Evolutionary conservation across 2,797 vertebrate species (phyloP).

Genomic region (Sebastolobus alascanus): DNA sequence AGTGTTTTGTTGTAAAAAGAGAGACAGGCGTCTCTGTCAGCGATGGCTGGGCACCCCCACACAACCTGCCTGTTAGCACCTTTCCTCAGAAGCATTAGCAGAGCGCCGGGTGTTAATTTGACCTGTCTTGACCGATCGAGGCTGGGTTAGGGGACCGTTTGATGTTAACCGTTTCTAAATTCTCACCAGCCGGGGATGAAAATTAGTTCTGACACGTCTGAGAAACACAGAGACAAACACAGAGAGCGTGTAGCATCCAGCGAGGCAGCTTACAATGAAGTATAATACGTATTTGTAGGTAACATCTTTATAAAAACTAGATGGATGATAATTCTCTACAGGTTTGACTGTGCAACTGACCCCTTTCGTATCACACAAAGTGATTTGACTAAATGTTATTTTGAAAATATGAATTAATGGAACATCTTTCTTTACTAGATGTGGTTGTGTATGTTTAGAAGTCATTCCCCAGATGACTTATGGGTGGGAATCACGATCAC

Average conservation of each 20-base stretch:
- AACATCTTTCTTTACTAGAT: background rate
- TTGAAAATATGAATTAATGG: background rate
- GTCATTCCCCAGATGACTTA: too few relatives aligned
- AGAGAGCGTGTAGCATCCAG: background rate
- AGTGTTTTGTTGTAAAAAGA: conserved; percentile 16
- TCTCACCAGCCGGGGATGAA: conserved; percentile 32
- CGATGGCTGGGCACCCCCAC: conserved; percentile 10
- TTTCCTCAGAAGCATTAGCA: conserved; percentile 49
- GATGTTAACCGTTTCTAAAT: conserved; percentile 58
- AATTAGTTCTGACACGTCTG: conserved; percentile 41
- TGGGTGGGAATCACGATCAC: too few relatives aligned
- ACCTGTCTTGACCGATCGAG: conserved; percentile 48
- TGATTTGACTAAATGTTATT: background rate
- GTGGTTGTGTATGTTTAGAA: background rate
- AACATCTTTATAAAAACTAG: too few relatives aligned
- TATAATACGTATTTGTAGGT: background rate
- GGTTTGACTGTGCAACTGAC: background rate
- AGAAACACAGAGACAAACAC: conserved; percentile 38
- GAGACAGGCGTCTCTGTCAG: conserved; percentile 31
- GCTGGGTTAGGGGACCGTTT: conserved; percentile 34
- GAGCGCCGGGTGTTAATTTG: conserved; percentile 64
- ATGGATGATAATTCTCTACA: too few relatives aligned
- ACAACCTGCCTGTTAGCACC: conserved; percentile 62
- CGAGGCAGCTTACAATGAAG: background rate
- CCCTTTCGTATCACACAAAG: too few relatives aligned